Percentiles rank a stretch among this genome's conserved stretches.
These are phyloP conservation scores for Dicyrtomina minuta DNA, from an alignment of 2,888 invertebrate species.

Conservation along the genomic window DNA sequence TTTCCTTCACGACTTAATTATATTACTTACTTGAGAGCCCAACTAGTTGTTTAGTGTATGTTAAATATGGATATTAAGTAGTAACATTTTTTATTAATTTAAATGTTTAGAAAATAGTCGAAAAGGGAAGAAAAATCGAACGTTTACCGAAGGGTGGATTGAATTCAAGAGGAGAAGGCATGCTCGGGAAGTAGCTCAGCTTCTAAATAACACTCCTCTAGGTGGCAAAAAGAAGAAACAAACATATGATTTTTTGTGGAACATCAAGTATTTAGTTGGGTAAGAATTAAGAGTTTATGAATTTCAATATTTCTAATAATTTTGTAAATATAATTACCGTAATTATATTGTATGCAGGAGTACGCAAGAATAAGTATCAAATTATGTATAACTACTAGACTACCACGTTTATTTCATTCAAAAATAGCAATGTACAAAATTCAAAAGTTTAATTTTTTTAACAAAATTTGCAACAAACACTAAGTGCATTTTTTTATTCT, in stretches of 20 bases:
- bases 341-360: background rate
- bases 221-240: slow-evolving; percentile 80
- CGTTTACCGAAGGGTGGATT: slow-evolving; percentile 90
- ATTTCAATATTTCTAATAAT: no score
- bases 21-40: slow-evolving; percentile 7
- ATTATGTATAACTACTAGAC: no score
- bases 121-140: slow-evolving; percentile 47
- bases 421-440: no score
- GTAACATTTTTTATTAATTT: no score
- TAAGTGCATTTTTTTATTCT: no score
- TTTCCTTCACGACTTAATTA: background rate
- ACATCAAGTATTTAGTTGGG: slow-evolving; percentile 88
- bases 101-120: slow-evolving; percentile 14
- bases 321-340: background rate
- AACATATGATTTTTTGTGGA: slow-evolving; percentile 91
- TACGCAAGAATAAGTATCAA: background rate
- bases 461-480: no score
- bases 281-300: slow-evolving; percentile 55
- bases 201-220: slow-evolving; percentile 84
- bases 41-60: no score
- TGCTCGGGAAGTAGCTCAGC: slow-evolving; percentile 80
- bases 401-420: no score
- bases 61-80: no score
- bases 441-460: no score
- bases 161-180: slow-evolving; percentile 86